These are phyloP conservation scores for Catharus fuscescens DNA, from an alignment of 2,113 vertebrate species.

Conservation along the genomic window DNA sequence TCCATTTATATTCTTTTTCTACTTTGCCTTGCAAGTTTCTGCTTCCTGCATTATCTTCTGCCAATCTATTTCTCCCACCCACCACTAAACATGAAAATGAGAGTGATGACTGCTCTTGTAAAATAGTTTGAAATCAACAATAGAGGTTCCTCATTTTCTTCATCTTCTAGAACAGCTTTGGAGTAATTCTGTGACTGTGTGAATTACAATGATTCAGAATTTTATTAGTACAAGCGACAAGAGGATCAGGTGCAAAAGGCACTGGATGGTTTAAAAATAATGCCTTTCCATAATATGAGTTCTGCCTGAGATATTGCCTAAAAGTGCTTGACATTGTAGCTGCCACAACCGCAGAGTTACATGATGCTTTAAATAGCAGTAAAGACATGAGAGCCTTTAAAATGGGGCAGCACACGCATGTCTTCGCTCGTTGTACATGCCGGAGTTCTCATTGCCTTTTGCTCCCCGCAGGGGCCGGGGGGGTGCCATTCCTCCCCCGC, in stretches of 20 bases:
- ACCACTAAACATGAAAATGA: background rate
- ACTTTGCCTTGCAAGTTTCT: background rate
- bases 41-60: background rate
- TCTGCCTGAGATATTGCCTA: background rate
- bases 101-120: background rate
- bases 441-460: background rate
- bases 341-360: background rate
- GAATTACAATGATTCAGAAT: background rate
- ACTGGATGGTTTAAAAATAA: background rate
- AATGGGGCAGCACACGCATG: background rate
- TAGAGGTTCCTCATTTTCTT: background rate
- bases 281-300: background rate
- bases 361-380: rapidly evolving
- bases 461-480: constrained; percentile 84
- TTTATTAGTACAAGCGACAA: background rate
- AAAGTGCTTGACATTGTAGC: background rate
- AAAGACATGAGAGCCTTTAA: background rate
- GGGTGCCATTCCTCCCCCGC: constrained; percentile 76
- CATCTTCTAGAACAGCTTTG: background rate
- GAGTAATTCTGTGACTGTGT: background rate
- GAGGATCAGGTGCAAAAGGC: background rate
- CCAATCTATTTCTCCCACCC: background rate
- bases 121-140: background rate
- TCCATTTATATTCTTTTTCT: background rate
- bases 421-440: rapidly evolving